Evolutionary conservation across 2,888 invertebrate species (phyloP).

Genomic region (Terebella lapidaria): DNA sequence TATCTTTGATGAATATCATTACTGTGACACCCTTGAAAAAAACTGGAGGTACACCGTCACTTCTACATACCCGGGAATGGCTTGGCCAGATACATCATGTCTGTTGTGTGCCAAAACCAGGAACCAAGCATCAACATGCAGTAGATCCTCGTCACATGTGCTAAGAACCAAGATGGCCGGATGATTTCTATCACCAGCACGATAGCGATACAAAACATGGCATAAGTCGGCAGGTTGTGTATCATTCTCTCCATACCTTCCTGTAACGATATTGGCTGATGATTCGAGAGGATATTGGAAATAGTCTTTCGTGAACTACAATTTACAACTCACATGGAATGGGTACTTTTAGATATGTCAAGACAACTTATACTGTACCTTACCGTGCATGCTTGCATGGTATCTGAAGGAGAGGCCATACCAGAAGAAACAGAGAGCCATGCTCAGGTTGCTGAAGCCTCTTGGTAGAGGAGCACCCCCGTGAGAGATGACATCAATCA

Average conservation of each 20-base stretch:
- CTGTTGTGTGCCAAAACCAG: constrained; percentile 33
- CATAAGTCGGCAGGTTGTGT: constrained; percentile 28
- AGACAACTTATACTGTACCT: too few relatives aligned
- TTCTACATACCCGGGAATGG: constrained; percentile 31
- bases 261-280: too few relatives aligned
- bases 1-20: too few relatives aligned
- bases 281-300: too few relatives aligned
- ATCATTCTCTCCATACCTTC: constrained; percentile 29
- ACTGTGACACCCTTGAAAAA: too few relatives aligned
- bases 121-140: constrained; percentile 31
- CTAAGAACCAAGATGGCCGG: constrained; percentile 22
- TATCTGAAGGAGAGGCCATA: constrained; percentile 17
- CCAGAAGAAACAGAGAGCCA: constrained; percentile 18
- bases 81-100: constrained; percentile 30
- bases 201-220: constrained; percentile 22
- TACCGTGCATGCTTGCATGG: constrained; percentile 22
- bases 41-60: too few relatives aligned
- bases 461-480: constrained; percentile 15
- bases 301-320: too few relatives aligned
- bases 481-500: constrained; percentile 18
- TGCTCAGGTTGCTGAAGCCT: constrained; percentile 15
- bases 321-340: too few relatives aligned
- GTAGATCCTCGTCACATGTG: constrained; percentile 25
- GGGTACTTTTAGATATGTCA: too few relatives aligned
- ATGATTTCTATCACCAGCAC: constrained; percentile 19